Evolutionary conservation across 2,888 invertebrate species (phyloP).

Genomic region (Megaustenia siamemsis): DNA sequence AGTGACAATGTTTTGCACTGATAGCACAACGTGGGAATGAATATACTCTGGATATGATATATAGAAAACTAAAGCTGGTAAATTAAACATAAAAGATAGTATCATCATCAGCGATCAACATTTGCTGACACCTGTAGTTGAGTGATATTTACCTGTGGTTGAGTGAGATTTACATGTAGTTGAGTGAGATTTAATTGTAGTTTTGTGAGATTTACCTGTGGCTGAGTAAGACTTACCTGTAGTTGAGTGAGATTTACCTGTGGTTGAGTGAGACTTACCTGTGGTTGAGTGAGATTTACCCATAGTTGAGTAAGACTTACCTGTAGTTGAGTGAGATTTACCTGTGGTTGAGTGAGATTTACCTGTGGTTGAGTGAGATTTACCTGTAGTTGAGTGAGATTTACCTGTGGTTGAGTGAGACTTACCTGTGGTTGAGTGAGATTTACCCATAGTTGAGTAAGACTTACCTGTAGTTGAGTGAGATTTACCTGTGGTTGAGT

Average conservation of each 20-base stretch:
- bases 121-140: too few relatives aligned
- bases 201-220: not conserved
- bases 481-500: constrained; percentile 67
- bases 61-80: too few relatives aligned
- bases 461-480: constrained; percentile 71
- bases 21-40: too few relatives aligned
- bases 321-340: not conserved
- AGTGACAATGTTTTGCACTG: too few relatives aligned
- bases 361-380: not conserved
- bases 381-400: not conserved
- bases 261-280: not conserved
- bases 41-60: too few relatives aligned
- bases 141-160: too few relatives aligned
- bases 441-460: too few relatives aligned
- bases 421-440: not conserved
- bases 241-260: not conserved
- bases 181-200: too few relatives aligned
- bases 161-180: too few relatives aligned
- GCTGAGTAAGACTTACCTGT: not conserved
- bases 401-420: not conserved
- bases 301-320: not conserved
- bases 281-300: not conserved
- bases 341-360: not conserved
- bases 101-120: too few relatives aligned
- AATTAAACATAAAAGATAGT: too few relatives aligned